Conservation (phyloP, 2,113 vertebrate genomes). For the Alectura lathami region DNA sequence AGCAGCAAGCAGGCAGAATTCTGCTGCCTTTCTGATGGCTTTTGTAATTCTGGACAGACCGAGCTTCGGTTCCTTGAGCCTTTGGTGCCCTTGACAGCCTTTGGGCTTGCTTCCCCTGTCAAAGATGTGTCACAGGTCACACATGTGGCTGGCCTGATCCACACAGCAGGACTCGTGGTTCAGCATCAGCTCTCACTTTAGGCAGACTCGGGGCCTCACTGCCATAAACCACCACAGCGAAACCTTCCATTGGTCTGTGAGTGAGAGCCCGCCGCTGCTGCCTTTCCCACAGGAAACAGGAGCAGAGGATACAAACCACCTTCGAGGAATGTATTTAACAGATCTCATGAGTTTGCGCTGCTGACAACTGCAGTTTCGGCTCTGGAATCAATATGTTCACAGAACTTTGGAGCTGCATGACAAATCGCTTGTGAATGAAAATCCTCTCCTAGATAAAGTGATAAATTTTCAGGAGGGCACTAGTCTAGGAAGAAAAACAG, state of each 20-base stretch:
- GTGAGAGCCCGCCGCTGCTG: neutral
- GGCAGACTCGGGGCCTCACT: neutral
- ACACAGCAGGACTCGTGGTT: neutral
- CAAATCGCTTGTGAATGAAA: slow-evolving; percentile 33
- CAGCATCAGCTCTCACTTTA: neutral
- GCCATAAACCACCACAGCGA: neutral
- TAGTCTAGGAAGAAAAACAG: slow-evolving; percentile 12
- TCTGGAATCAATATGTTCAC: slow-evolving; percentile 43
- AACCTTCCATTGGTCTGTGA: slow-evolving; percentile 5
- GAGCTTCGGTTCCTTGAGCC: neutral
- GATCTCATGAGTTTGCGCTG: neutral
- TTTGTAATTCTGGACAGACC: neutral
- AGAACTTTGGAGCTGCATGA: neutral
- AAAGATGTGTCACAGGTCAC: neutral
- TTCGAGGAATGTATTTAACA: slow-evolving; percentile 59
- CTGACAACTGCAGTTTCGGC: slow-evolving; percentile 41
- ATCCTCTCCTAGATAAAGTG: neutral
- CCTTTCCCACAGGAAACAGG: slow-evolving; percentile 59
- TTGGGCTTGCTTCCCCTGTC: neutral
- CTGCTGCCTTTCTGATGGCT: neutral
- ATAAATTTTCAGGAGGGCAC: neutral
- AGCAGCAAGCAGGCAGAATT: neutral
- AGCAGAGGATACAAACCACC: slow-evolving; percentile 36
- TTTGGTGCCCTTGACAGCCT: neutral
- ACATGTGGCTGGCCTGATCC: neutral